Conservation (phyloP, 2,888 invertebrate genomes). For the Clostera curtula region DNA sequence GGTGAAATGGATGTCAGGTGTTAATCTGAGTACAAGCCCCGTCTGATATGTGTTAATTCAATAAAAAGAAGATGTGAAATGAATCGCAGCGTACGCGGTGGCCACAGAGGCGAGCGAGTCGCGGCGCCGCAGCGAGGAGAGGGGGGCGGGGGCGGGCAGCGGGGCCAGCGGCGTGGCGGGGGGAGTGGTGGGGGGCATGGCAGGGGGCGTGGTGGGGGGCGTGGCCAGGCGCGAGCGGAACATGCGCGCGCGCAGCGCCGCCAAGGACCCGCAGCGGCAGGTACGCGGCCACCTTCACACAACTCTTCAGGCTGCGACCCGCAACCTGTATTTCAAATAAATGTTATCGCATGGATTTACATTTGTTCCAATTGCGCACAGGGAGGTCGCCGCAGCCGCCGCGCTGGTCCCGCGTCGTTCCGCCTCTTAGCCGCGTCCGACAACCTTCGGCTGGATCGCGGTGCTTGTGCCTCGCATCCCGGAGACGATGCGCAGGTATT, state of each 20-base stretch:
- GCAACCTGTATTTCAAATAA: too few species aligned
- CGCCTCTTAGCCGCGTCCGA: constrained; percentile 46
- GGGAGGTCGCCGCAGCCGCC: constrained; percentile 45
- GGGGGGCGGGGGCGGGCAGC: constrained; percentile 8
- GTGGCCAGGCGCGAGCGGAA: constrained; percentile 26
- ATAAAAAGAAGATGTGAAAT: too few species aligned
- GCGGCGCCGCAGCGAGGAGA: constrained; percentile 28
- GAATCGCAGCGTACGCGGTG: constrained; percentile 5
- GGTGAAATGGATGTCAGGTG: too few species aligned
- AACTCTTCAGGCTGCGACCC: too few species aligned
- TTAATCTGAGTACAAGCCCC: too few species aligned
- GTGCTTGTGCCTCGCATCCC: constrained; percentile 20
- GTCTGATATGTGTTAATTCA: too few species aligned
- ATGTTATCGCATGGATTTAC: too few species aligned
- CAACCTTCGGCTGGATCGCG: constrained; percentile 20
- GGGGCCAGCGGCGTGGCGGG: constrained; percentile 7
- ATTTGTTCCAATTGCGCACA: too few species aligned
- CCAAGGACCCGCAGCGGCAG: constrained; percentile 30
- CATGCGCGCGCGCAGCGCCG: constrained; percentile 35
- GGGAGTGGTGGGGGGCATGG: constrained; percentile 4
- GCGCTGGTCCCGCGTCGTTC: constrained; percentile 54
- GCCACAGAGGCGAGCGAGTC: constrained; percentile 11
- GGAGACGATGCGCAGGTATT: constrained; percentile 23
- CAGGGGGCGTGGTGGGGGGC: constrained; percentile 4
- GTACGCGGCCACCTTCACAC: too few species aligned